Percentiles rank a stretch among this genome's conserved stretches.
Evolutionary conservation across 35 echinoderm and acorn worm genomes (phyloP).

Genomic region (Eucidaris tribuloides): DNA sequence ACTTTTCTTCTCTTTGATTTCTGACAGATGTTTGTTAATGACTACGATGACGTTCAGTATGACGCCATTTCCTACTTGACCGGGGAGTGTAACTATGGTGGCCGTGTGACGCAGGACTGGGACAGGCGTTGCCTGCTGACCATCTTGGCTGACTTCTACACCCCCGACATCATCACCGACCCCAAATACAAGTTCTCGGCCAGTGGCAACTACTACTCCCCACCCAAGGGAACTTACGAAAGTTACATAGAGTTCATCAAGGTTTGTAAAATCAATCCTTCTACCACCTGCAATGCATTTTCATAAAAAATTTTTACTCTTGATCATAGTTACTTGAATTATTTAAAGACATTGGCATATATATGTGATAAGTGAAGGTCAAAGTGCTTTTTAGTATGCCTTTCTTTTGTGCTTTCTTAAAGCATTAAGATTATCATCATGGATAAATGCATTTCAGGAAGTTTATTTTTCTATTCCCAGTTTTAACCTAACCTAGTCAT

Average conservation of each 20-base stretch:
- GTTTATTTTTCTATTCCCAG: too few species aligned
- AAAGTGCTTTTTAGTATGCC: too few species aligned
- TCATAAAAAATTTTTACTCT: not conserved
- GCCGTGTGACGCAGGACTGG: slow-evolving; percentile 85
- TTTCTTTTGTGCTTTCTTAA: too few species aligned
- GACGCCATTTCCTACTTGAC: slow-evolving; percentile 95
- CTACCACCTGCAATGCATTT: not conserved
- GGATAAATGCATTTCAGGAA: too few species aligned
- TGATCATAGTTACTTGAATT: too few species aligned
- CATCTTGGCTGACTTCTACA: slow-evolving; percentile 95
- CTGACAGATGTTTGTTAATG: slow-evolving; percentile 96
- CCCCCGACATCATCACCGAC: slow-evolving; percentile 58
- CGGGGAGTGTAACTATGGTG: slow-evolving; percentile 97
- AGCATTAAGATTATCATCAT: too few species aligned
- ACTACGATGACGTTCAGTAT: slow-evolving; percentile 92
- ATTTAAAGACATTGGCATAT: too few species aligned
- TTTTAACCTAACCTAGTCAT: too few species aligned
- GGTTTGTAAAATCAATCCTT: slow-evolving; percentile 24
- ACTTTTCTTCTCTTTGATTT: too few species aligned
- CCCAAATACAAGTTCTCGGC: slow-evolving; percentile 97
- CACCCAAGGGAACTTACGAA: slow-evolving; percentile 88
- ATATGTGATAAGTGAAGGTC: too few species aligned
- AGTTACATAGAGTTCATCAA: slow-evolving; percentile 97
- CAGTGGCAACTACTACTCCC: slow-evolving; percentile 80
- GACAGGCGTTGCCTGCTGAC: slow-evolving; percentile 85